These are phyloP conservation scores for Uloborus plumipes DNA, from an alignment of 2,888 invertebrate genomes.

Conservation along the genomic window DNA sequence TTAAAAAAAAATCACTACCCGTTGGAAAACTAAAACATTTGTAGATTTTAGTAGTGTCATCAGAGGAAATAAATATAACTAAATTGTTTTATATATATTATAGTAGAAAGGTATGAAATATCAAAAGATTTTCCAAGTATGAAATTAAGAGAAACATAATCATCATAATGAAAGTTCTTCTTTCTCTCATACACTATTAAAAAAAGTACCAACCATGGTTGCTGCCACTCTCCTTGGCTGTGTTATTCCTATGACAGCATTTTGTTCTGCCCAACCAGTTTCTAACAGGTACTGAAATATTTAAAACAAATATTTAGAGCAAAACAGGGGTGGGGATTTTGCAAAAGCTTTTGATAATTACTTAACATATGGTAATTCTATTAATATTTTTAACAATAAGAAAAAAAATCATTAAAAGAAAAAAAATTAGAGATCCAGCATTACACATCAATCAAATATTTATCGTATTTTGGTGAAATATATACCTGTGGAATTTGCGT, in stretches of 20 bases:
- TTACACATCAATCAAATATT: too few relatives aligned
- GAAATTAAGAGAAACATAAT: too few relatives aligned
- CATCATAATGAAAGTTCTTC: too few relatives aligned
- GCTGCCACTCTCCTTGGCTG: constrained; percentile 94
- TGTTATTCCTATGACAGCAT: constrained; percentile 85
- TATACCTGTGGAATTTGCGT: constrained; percentile 93
- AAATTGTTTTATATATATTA: too few relatives aligned
- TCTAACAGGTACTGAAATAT: constrained; percentile 85
- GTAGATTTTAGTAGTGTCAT: too few relatives aligned
- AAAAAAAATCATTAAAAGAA: neutral
- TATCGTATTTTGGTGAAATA: neutral
- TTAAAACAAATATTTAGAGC: constrained; percentile 32
- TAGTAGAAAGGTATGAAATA: too few relatives aligned
- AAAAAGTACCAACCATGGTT: constrained; percentile 75
- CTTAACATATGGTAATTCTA: too few relatives aligned
- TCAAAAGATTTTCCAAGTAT: neutral
- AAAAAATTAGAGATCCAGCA: neutral
- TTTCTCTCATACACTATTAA: neutral
- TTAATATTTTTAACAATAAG: neutral
- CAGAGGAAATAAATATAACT: too few relatives aligned
- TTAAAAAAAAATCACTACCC: too few relatives aligned
- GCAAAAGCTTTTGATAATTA: too few relatives aligned
- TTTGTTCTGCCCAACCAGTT: constrained; percentile 84
- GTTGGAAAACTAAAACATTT: too few relatives aligned
- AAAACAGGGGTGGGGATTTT: neutral